Percentiles rank a stretch among this genome's conserved stretches.
Conservation (phyloP, 2,113 vertebrate genomes). For the Eubucco bourcierii region DNA sequence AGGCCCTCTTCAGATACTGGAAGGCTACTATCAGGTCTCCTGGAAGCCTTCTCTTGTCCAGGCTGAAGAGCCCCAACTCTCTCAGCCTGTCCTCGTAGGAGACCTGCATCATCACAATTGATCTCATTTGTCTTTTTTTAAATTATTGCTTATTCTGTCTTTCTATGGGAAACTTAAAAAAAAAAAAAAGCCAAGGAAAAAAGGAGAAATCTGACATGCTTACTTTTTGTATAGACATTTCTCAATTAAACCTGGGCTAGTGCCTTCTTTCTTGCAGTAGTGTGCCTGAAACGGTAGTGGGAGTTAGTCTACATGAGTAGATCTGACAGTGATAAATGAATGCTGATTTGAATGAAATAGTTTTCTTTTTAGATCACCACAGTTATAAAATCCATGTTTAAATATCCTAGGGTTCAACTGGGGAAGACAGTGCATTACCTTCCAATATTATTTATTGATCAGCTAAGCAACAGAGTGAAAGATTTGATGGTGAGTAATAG, state of each 20-base stretch:
- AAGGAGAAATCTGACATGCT: not conserved
- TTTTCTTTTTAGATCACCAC: conserved; percentile 28
- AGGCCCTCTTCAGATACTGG: too few species aligned
- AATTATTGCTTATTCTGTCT: not conserved
- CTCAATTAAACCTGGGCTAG: not conserved
- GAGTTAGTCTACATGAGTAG: not conserved
- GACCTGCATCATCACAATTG: not conserved
- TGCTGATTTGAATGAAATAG: conserved; percentile 49
- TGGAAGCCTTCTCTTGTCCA: too few species aligned
- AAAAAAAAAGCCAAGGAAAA: not conserved
- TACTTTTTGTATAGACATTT: not conserved
- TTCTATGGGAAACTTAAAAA: not conserved
- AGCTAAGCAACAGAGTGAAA: conserved; percentile 96
- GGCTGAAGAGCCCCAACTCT: too few species aligned
- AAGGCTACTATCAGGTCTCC: too few species aligned
- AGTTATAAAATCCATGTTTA: conserved; percentile 51
- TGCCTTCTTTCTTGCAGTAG: not conserved
- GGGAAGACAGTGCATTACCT: conserved; percentile 95
- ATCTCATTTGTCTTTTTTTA: not conserved
- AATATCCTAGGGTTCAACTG: conserved; percentile 82
- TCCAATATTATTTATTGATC: conserved; percentile 97
- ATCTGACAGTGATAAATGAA: conserved; percentile 26
- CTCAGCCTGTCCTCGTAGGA: too few species aligned
- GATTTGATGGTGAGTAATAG: conserved; percentile 87
- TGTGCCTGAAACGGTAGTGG: not conserved